These are phyloP conservation scores for Cnemophilus loriae DNA, from an alignment of 2,113 vertebrate species.

Conservation along the genomic window DNA sequence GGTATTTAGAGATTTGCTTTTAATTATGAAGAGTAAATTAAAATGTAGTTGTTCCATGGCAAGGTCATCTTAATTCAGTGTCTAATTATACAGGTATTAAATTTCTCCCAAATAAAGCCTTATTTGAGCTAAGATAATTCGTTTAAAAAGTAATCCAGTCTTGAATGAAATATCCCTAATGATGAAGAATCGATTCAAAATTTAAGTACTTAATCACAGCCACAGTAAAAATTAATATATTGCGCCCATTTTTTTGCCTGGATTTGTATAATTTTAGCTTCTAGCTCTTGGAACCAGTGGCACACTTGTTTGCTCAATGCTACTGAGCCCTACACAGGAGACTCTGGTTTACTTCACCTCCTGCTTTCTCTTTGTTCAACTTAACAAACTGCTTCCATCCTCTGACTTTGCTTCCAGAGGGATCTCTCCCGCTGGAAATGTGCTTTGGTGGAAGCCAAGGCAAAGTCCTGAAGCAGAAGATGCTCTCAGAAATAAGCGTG, in stretches of 20 bases:
- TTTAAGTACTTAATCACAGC: background rate
- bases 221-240: background rate
- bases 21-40: constrained; percentile 36
- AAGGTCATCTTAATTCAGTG: constrained; percentile 1
- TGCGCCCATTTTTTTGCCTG: background rate
- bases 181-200: background rate
- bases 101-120: background rate
- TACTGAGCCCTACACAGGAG: background rate
- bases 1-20: constrained; percentile 37
- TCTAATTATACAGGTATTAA: background rate
- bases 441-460: background rate
- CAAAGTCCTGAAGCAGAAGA: background rate
- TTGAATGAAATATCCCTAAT: background rate
- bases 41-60: background rate
- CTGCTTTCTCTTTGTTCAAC: background rate
- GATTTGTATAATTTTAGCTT: background rate
- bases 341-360: background rate
- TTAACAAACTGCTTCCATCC: background rate
- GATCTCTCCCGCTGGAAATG: background rate
- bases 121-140: background rate
- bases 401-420: background rate
- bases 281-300: background rate
- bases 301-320: background rate
- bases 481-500: background rate
- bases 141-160: background rate